Base-by-base conservation (phyloP, 2,797 vertebrate species). In the Jordanella pulchra region DNA sequence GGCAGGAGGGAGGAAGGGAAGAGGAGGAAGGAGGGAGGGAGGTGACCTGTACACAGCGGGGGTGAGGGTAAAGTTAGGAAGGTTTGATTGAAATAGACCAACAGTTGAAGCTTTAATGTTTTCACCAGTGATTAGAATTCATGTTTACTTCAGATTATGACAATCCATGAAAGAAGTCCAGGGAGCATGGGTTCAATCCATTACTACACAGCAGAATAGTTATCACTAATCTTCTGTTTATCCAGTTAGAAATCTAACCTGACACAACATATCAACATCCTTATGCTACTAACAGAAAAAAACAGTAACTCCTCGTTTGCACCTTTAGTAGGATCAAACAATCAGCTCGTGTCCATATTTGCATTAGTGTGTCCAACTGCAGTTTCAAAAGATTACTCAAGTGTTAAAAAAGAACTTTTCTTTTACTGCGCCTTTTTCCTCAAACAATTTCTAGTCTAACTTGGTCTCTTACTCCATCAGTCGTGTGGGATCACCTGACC, bases 401-500 rank as follows among this genome's bases (percentile, higher is more conserved):
- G 63, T 65, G 56, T 73, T 10, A 21, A 15, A 69, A 61, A 76
- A 60, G 30, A 17, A 32, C 25, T 58, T 13, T 70, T 56, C 58
- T 65, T 56, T 58, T 42, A 65, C 15, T 25, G 25, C 48, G 67
- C 53, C 39, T 44, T 44, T 61, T 53, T 65, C n/a, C 30, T 18
- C 50, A 60, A 56, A 56, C 54, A n/a, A n/a, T 65, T 56, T 70
- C 69, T 51, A 50, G n/a, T 75, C 55, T 61, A 61, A 54, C 42
- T 54, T 27, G 7, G 67, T 65, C 44, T 71, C 64, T 55, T 53
- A 54, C 35, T 56, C 65, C 42, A 18, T 70, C 71, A 67, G 75
- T 67, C 67, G 55, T 75, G 72, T 76, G 81, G 72, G 85, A 83
- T 90, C 89, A 93, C 84, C 81, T 93, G 92, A 92, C 81, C 72